These are phyloP conservation scores for Yoshiicerus persimilis DNA, from an alignment of 1,140 invertebrate species.

Conservation along the genomic window DNA sequence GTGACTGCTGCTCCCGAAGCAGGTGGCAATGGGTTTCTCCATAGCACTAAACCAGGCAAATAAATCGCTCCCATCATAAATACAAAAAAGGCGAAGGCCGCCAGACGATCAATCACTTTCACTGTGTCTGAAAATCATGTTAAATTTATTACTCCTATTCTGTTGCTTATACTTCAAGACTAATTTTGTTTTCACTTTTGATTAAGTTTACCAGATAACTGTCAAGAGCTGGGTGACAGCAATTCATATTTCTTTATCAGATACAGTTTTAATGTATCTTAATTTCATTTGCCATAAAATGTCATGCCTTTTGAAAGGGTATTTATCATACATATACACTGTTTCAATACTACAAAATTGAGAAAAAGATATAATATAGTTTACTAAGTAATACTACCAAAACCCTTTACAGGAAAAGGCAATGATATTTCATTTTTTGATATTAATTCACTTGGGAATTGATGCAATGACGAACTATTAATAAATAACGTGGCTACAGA, in stretches of 20 bases:
- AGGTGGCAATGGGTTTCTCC: conserved; percentile 62
- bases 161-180: background rate
- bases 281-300: background rate
- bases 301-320: background rate
- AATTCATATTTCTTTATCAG: background rate
- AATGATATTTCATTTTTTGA: background rate
- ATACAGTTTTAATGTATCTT: background rate
- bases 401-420: background rate
- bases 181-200: background rate
- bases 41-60: conserved; percentile 58
- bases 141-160: background rate
- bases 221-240: background rate
- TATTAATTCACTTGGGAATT: too few species aligned
- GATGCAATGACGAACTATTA: too few species aligned
- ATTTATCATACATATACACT: too few species aligned
- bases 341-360: too few species aligned
- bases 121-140: conserved; percentile 54
- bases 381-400: too few species aligned
- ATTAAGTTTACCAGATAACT: background rate
- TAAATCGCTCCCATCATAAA: conserved; percentile 58
- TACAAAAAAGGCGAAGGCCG: conserved; percentile 54
- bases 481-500: too few species aligned
- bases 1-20: conserved; percentile 62
- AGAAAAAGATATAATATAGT: too few species aligned
- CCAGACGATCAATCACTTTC: conserved; percentile 58